Base-by-base conservation (phyloP, 2,113 vertebrate species). In the Microtus oregoni region DNA sequence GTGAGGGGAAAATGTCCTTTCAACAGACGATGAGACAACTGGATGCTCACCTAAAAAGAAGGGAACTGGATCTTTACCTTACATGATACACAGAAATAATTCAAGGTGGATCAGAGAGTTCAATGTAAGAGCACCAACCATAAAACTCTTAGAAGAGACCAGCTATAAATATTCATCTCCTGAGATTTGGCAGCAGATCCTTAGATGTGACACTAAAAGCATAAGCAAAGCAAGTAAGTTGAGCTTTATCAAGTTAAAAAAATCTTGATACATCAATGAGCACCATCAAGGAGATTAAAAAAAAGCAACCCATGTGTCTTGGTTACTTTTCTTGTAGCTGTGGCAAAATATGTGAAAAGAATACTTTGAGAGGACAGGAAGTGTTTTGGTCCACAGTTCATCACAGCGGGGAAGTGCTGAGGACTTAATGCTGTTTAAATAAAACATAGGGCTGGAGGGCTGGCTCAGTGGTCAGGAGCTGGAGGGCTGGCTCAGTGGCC, bases 171-270 rank as follows among this genome's bases (percentile, higher is more conserved):
- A 75, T 50, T 41, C n/a, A 76, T 90, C 44, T 50, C 12, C 22
- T 68, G 72, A 52, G 52, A 35, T 77, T 90, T 83, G 35, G 26
- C 76, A 92, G 24, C 44, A 85, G 38, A 50, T 20, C 96, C 55
- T 91, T 94, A 88, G 55, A 65, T 58, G 32, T 61, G 82, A 75
- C 15, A 85, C 63, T 63, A 32, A 90, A 90, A 73, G 4, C 63
- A 61, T 28, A 77, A 65, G 38, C 20, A 83, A 63, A 68, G 22
- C 6, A 12, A 82, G 35, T 26, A 63, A 76, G 89, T 55, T 72
- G 15, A 52, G 65, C 19, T 92, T 87, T 14, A 47, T 78, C 20
- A 65, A 95, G 86, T 97, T 83, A 32, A 86, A 86, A 86, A 88
- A 73, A 76, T 12, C 70, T 47, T 47, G 89, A 26, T 86, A 15